phyloP scores from a whole-genome alignment of 2,888 invertebrate species.

The Alentia gelatinosa region DNA sequence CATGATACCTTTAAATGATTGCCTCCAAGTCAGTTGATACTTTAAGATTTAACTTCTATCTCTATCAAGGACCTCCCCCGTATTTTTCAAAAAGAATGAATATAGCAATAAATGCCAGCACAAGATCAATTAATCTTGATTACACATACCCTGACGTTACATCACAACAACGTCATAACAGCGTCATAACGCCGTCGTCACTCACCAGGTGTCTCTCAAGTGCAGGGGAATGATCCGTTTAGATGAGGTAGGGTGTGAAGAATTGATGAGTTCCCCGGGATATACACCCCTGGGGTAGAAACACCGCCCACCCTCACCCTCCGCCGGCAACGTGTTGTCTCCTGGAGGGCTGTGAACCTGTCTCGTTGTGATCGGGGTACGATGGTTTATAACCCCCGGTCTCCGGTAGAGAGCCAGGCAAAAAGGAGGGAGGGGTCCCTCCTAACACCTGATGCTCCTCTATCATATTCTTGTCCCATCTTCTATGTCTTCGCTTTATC shows the following conservation, averaged over 20 bases:
- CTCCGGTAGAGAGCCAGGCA: background rate
- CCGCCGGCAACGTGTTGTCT: background rate
- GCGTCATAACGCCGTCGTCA: background rate
- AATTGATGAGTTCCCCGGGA: background rate
- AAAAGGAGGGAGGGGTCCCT: background rate
- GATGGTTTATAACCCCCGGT: background rate
- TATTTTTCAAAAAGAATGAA: too few species aligned
- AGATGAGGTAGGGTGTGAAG: background rate
- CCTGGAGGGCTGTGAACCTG: background rate
- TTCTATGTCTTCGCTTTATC: too few species aligned
- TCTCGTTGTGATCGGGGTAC: background rate
- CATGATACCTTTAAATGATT: too few species aligned
- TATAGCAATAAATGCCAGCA: too few species aligned
- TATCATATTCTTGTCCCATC: too few species aligned
- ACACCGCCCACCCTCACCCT: too few species aligned
- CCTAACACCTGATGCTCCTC: too few species aligned
- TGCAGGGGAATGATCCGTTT: background rate
- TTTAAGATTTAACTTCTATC: too few species aligned
- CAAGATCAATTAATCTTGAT: background rate
- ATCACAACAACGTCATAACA: background rate
- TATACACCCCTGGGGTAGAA: background rate
- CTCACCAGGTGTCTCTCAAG: background rate
- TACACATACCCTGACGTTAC: background rate
- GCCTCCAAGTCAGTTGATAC: too few species aligned
- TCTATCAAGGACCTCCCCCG: too few species aligned